phyloP scores from a whole-genome alignment of 2,113 vertebrate species.

The Euleptes europaea region DNA sequence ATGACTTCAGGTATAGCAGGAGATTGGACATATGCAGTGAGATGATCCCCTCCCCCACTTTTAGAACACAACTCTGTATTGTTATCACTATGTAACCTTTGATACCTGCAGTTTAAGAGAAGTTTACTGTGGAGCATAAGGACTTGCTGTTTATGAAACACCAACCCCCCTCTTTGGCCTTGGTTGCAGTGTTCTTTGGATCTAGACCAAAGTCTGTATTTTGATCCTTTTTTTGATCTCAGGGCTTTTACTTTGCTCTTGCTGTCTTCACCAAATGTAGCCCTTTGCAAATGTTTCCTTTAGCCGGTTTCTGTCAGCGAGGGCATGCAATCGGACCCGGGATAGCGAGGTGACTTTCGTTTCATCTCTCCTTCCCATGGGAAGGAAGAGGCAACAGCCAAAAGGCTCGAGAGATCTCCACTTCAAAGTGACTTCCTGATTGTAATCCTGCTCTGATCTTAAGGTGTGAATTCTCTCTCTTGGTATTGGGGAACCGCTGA shows the following conservation, averaged over 20 bases:
- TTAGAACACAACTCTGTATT: background rate
- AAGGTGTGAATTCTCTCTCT: no score
- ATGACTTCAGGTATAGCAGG: background rate
- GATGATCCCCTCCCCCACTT: background rate
- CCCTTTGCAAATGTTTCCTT: conserved; percentile 5
- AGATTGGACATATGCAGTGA: background rate
- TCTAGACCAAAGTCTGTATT: background rate
- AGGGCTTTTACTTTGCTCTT: background rate
- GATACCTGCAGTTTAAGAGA: background rate
- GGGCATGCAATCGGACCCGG: no score
- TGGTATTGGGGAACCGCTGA: no score
- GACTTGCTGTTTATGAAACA: background rate
- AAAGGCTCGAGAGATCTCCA: no score
- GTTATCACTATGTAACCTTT: background rate
- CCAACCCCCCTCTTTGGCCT: background rate
- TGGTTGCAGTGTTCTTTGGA: background rate
- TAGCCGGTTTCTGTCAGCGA: background rate
- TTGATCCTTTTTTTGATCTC: background rate
- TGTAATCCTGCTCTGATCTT: no score
- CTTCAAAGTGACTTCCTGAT: no score
- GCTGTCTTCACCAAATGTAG: conserved; percentile 17
- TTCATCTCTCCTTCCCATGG: no score
- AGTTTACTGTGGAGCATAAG: background rate
- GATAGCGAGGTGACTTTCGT: no score
- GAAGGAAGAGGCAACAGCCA: no score